A percentile compares a stretch with the other conserved stretches of the same genome.
Evolutionary conservation across 2,113 vertebrate genomes (phyloP).

Genomic region (Oreochromis tanganicae): DNA sequence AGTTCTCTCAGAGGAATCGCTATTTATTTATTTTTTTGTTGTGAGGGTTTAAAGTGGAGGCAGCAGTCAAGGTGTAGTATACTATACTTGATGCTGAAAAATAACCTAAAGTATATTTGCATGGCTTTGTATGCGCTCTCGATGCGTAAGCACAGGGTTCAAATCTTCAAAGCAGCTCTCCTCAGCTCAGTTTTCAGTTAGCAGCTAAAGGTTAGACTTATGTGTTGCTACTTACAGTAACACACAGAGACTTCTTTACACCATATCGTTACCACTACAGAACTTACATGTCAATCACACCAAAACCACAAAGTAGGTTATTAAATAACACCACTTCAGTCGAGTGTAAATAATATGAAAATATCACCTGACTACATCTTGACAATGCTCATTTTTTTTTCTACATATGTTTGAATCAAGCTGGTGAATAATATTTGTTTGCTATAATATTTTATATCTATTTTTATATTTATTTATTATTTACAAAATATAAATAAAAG

Average conservation of each 20-base stretch:
- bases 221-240: conserved; percentile 68
- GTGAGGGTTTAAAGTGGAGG: conserved; percentile 21
- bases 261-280: conserved; percentile 33
- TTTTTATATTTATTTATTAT: neutral
- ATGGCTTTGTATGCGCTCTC: conserved; percentile 24
- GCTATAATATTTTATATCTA: neutral
- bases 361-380: neutral
- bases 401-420: neutral
- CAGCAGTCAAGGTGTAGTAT: conserved; percentile 34
- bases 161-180: conserved; percentile 48
- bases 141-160: conserved; percentile 32
- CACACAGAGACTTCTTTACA: conserved; percentile 38
- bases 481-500: neutral
- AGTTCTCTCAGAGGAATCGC: conserved; percentile 24
- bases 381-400: neutral
- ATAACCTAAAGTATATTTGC: conserved; percentile 1
- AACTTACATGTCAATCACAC: conserved; percentile 43
- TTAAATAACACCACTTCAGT: neutral
- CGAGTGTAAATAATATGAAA: neutral
- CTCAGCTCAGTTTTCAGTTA: conserved; percentile 61
- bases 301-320: neutral
- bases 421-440: neutral
- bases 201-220: conserved; percentile 70
- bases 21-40: conserved; percentile 17
- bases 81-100: conserved; percentile 40